Base-by-base conservation (phyloP, 2,797 vertebrate species). In the Pangasius sanitwongsei region DNA sequence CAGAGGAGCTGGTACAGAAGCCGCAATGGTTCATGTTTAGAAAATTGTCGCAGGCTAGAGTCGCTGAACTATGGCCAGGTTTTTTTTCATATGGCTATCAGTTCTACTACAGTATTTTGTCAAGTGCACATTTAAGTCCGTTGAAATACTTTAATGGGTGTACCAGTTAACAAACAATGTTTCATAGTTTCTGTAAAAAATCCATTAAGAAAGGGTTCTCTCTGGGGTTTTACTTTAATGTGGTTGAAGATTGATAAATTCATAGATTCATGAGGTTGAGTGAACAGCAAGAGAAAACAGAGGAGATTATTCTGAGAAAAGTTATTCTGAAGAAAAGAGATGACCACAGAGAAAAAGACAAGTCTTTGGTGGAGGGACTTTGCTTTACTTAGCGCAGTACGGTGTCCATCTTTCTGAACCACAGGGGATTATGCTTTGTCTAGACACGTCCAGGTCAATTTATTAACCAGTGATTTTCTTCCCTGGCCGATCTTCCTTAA, bases 371-470 rank as follows among this genome's bases (percentile, higher is more conserved):
- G 28, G 12, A 72, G 88, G 44, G 34, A 25, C 84, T 80, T 81
- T 78, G 37, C 37, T 89, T 85, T 75, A 12, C 74, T 69, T 89
- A 75, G 87, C 67, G 37, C 84, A 82, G 89, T 89, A 83, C 70
- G 85, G 28, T 74, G 85, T 70, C 81, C 89, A 85, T 91, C 87
- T 55, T 55, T 12, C 85, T 65, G 86, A 92, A 89, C 81, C 65
- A 90, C 91, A 77, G 93, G 93, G 93, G 92, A 93, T 95, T 95
- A 95, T 95, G 92, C 95, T 94, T 93, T 89, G 95, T 96, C 94
- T 95, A 95, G 95, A 95, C 94, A 92, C 91, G 90, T 90, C 90
- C 90, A 94, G 94, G 94, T 95, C 89, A 90, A 92, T 94, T 94
- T 93, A 94, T 95, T 94, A 95, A 92, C 90, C 85, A 72, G 86